A percentile compares a stretch with the other conserved stretches of the same genome.
Evolutionary conservation across 2,888 invertebrate species (phyloP).

Genomic region (Himalopsyche japonica): DNA sequence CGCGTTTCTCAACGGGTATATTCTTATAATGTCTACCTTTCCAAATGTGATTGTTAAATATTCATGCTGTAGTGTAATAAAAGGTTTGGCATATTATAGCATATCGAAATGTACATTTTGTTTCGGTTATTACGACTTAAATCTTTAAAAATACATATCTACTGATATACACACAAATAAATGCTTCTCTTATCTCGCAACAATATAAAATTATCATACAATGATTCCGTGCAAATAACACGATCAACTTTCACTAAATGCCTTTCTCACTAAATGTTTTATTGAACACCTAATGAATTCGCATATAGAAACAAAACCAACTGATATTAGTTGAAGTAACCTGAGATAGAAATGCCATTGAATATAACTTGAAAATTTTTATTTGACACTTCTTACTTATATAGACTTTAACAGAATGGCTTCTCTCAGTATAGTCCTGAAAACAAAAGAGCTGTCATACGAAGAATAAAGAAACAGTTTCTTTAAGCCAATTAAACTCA

Average conservation of each 20-base stretch:
- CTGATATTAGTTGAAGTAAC: no score
- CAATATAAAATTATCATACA: neutral
- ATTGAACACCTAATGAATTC: no score
- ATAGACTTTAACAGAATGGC: no score
- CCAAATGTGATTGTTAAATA: neutral
- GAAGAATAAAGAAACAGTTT: no score
- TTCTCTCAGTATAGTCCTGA: no score
- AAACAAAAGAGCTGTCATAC: no score
- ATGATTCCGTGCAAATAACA: neutral
- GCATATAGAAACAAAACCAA: no score
- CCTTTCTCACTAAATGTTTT: no score
- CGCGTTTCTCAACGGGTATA: neutral
- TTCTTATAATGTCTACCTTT: neutral
- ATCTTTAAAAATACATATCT: neutral
- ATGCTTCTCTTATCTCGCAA: neutral
- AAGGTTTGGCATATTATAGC: neutral
- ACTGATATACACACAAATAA: neutral
- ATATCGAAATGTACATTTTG: neutral
- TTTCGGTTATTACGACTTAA: neutral
- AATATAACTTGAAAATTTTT: no score
- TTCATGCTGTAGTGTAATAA: neutral
- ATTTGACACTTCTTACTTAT: no score
- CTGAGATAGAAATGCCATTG: no score
- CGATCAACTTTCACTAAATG: neutral
- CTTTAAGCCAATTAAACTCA: no score